Conservation (phyloP, 2,888 invertebrate species). For the Pantelozetes paolii region DNA sequence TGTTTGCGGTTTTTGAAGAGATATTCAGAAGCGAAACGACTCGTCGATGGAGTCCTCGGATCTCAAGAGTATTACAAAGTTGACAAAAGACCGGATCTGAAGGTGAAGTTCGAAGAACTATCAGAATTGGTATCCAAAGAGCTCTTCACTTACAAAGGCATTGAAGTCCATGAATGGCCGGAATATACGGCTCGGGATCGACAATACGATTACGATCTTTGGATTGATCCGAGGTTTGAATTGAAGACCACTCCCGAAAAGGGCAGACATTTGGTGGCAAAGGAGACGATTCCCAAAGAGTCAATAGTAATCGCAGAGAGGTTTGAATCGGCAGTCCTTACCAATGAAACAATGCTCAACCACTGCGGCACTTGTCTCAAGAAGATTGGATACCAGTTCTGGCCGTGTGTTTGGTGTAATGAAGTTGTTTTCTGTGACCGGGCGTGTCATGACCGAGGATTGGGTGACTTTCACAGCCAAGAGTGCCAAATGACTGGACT, state of each 20-base stretch:
- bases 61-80: not conserved
- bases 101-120: not conserved
- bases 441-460: not conserved
- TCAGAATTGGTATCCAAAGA: not conserved
- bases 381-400: not conserved
- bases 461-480: not conserved
- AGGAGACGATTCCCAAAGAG: not conserved
- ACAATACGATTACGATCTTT: not conserved
- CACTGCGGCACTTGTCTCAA: not conserved
- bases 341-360: not conserved
- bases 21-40: not conserved
- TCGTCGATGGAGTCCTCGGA: not conserved
- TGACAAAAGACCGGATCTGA: not conserved
- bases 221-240: not conserved
- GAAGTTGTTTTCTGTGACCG: conserved; percentile 25
- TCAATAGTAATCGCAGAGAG: not conserved
- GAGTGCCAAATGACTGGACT: conserved; percentile 3
- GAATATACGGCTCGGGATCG: not conserved
- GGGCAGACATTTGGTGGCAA: not conserved
- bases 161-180: not conserved
- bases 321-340: not conserved
- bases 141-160: not conserved
- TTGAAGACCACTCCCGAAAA: not conserved
- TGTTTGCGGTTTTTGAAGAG: not conserved
- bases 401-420: conserved; percentile 16